Evolutionary conservation across 2,797 vertebrate species (phyloP).

Genomic region (Enteromius paludinosus): DNA sequence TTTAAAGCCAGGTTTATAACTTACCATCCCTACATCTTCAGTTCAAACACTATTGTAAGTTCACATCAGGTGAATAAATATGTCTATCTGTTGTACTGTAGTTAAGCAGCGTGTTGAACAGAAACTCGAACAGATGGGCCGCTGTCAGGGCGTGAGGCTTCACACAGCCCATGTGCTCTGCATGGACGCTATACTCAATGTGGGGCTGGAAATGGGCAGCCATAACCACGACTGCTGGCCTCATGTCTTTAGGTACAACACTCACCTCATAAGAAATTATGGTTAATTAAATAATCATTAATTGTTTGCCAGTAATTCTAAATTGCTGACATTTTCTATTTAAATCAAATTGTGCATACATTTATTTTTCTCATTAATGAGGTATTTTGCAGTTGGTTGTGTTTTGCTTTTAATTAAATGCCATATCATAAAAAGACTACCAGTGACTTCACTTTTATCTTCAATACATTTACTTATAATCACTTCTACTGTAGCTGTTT

Average conservation of each 20-base stretch:
- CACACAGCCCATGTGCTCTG: conserved; percentile 95
- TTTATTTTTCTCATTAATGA: not conserved
- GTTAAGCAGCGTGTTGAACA: conserved; percentile 94
- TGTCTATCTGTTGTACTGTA: conserved; percentile 64
- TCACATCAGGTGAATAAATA: not conserved
- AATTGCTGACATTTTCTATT: not conserved
- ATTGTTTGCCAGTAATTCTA: not conserved
- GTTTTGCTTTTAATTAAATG: not conserved
- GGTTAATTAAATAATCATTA: not conserved
- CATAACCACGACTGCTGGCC: conserved; percentile 98
- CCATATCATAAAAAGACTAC: not conserved
- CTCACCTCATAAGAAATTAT: not conserved
- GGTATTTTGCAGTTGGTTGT: not conserved
- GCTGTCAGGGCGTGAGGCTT: conserved; percentile 87
- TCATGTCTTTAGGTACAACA: conserved; percentile 90
- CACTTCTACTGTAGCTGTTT: too few relatives aligned
- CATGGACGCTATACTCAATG: conserved; percentile 96
- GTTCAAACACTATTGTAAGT: not conserved
- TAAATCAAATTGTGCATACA: not conserved
- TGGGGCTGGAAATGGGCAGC: conserved; percentile 97
- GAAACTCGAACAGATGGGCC: conserved; percentile 91
- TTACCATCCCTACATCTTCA: too few relatives aligned
- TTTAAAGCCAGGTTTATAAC: not conserved
- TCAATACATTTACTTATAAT: not conserved
- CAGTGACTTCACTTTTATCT: too few relatives aligned